phyloP scores from a whole-genome alignment of 2,888 invertebrate genomes.

The Cancer borealis region DNA sequence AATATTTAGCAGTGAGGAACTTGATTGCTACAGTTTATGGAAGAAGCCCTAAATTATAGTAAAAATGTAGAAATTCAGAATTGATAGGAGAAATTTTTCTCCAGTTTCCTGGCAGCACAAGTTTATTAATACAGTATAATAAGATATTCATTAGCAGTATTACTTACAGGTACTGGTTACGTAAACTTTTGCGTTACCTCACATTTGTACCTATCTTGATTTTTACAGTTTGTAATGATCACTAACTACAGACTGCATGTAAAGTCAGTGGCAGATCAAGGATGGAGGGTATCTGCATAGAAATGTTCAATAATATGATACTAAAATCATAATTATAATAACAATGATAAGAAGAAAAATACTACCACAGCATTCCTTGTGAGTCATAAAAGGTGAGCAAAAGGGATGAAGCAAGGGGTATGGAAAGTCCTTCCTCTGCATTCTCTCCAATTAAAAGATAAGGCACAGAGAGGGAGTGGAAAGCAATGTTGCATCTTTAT shows the following conservation, averaged over 20 bases:
- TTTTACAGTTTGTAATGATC: neutral
- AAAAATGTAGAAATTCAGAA: neutral
- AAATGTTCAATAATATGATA: neutral
- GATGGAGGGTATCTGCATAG: neutral
- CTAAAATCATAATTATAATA: neutral
- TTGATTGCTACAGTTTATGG: neutral
- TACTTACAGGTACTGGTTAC: conserved; percentile 12
- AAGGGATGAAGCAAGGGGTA: too few species aligned
- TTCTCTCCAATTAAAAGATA: too few species aligned
- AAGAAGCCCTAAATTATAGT: neutral
- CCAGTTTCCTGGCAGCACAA: neutral
- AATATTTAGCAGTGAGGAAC: neutral
- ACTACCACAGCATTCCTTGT: too few species aligned
- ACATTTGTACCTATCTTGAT: neutral
- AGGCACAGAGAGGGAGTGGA: too few species aligned
- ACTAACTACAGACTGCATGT: neutral
- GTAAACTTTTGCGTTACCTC: neutral
- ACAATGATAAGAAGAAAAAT: neutral
- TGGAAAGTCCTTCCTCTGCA: too few species aligned
- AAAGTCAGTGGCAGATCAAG: conserved; percentile 18
- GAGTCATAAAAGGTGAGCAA: too few species aligned
- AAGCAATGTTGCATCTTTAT: too few species aligned
- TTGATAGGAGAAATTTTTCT: neutral
- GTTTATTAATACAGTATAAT: neutral
- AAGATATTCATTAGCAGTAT: neutral